These are phyloP conservation scores for Nymphalis urticae DNA, from an alignment of 2,888 invertebrate genomes.

Conservation along the genomic window DNA sequence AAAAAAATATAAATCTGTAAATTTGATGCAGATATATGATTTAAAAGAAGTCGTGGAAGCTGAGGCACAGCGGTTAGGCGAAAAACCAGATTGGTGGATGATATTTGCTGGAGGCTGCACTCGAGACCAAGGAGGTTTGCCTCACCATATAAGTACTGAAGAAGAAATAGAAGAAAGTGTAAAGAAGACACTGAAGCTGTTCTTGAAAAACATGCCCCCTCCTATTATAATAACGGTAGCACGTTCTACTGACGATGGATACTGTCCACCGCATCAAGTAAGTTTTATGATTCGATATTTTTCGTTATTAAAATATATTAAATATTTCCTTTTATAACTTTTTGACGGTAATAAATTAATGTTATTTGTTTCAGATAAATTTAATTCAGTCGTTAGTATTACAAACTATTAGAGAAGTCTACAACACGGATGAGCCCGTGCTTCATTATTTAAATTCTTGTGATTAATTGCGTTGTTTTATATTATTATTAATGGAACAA, in stretches of 20 bases:
- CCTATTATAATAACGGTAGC: slow-evolving; percentile 89
- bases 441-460: slow-evolving; percentile 69
- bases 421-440: slow-evolving; percentile 75
- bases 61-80: slow-evolving; percentile 80
- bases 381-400: slow-evolving; percentile 87
- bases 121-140: slow-evolving; percentile 91
- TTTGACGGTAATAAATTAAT: not conserved
- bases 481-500: too few relatives aligned
- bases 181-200: slow-evolving; percentile 77
- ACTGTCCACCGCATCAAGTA: slow-evolving; percentile 90
- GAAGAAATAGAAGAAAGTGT: slow-evolving; percentile 85
- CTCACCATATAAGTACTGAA: slow-evolving; percentile 89
- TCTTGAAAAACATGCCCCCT: slow-evolving; percentile 83
- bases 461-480: slow-evolving; percentile 12
- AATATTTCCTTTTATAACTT: not conserved
- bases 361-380: slow-evolving; percentile 83
- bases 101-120: slow-evolving; percentile 94
- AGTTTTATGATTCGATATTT: not conserved
- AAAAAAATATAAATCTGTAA: slow-evolving; percentile 5
- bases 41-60: slow-evolving; percentile 73
- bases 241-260: slow-evolving; percentile 93
- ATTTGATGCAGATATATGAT: slow-evolving; percentile 60
- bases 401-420: slow-evolving; percentile 77
- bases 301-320: not conserved
- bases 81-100: slow-evolving; percentile 88